Evolutionary conservation across 2,113 vertebrate genomes (phyloP).

Genomic region (Globicephala melas): DNA sequence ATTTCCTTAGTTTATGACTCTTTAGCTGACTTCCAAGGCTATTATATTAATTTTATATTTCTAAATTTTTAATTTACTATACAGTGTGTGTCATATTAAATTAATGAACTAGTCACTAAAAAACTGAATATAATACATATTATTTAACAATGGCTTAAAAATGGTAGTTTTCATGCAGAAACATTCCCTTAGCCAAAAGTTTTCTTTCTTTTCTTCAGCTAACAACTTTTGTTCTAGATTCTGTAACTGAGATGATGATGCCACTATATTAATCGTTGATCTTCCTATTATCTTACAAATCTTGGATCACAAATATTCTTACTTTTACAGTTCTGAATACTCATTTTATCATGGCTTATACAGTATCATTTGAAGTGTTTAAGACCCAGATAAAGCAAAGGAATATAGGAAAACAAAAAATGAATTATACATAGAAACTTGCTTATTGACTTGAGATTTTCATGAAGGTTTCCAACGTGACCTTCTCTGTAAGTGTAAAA

Average conservation of each 20-base stretch:
- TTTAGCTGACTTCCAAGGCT: background rate
- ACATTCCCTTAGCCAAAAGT: background rate
- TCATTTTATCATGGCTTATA: constrained; percentile 66
- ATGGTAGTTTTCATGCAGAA: background rate
- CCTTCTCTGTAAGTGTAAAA: constrained; percentile 59
- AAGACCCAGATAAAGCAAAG: constrained; percentile 72
- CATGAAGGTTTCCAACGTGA: constrained; percentile 68
- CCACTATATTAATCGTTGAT: constrained; percentile 43
- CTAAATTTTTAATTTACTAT: background rate
- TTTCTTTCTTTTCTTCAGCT: background rate
- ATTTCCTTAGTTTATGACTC: background rate
- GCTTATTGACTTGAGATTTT: constrained; percentile 49
- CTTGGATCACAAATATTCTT: background rate
- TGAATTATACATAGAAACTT: constrained; percentile 79
- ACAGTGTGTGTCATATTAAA: background rate
- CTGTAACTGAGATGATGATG: constrained; percentile 16
- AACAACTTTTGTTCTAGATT: constrained; percentile 13
- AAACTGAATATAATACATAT: background rate
- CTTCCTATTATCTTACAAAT: constrained; percentile 59
- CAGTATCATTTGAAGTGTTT: constrained; percentile 75
- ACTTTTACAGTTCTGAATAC: constrained; percentile 45
- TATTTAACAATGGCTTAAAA: background rate
- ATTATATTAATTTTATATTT: background rate
- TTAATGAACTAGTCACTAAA: background rate
- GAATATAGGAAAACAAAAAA: constrained; percentile 57